Conservation (phyloP, 2,888 invertebrate species). For the Acanthococcus lagerstroemiae region DNA sequence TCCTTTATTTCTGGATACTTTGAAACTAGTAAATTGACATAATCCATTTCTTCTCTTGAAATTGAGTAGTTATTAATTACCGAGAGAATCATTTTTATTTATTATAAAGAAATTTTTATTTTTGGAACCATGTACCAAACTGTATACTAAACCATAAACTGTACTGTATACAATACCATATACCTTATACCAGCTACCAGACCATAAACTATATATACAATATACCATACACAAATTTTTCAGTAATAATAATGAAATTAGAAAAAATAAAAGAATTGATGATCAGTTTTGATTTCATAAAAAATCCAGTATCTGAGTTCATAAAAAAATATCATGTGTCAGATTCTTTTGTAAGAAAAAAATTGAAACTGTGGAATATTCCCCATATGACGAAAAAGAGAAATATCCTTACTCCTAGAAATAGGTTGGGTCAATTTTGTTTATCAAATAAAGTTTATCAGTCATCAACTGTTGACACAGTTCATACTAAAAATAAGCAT, state of each 20-base stretch:
- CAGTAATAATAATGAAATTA: background rate
- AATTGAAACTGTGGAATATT: constrained; percentile 8
- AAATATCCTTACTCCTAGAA: no score
- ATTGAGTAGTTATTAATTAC: background rate
- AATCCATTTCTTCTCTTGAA: background rate
- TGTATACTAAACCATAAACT: background rate
- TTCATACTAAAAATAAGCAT: no score
- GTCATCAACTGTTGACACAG: no score
- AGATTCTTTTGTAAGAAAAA: constrained; percentile 8
- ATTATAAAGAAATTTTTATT: background rate
- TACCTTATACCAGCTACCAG: background rate
- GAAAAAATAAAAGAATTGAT: background rate
- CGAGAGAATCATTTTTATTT: background rate
- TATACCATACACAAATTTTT: background rate
- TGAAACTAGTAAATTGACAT: background rate
- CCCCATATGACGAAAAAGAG: constrained; percentile 1
- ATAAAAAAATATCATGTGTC: constrained; percentile 8
- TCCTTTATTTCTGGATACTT: background rate
- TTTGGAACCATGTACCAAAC: background rate
- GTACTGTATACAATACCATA: background rate
- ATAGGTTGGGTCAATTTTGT: no score
- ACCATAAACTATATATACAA: constrained; percentile 1
- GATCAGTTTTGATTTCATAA: constrained; percentile 8
- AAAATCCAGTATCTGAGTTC: constrained; percentile 2
- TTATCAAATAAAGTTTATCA: no score